phyloP scores from a whole-genome alignment of 2,113 vertebrate species.

The Otus sunia region DNA sequence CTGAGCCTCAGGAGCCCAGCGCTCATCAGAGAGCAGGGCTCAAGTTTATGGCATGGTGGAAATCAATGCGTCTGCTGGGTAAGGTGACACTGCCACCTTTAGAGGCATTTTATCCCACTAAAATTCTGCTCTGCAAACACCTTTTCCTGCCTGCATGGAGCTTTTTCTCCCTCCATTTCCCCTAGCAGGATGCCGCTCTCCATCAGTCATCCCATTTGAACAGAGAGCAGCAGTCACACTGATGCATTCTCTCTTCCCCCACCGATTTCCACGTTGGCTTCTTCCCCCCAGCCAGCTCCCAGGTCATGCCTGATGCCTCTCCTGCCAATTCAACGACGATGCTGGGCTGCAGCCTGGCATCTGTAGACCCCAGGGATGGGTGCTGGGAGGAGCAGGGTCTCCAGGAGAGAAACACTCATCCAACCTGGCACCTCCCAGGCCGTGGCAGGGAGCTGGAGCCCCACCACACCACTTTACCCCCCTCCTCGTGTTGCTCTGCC shows the following conservation, averaged over 20 bases:
- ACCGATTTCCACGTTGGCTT: not conserved
- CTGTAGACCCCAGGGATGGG: not conserved
- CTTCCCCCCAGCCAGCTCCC: not conserved
- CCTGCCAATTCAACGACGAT: fast-evolving
- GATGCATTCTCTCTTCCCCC: not conserved
- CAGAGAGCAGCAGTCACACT: not conserved
- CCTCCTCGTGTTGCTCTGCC: not conserved
- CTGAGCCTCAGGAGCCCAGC: fast-evolving
- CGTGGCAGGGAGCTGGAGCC: not conserved
- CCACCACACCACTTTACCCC: fast-evolving
- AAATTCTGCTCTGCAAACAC: not conserved
- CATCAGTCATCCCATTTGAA: not conserved
- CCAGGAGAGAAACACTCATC: not conserved
- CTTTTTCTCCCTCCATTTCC: not conserved
- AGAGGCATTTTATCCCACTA: not conserved
- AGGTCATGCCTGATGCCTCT: not conserved
- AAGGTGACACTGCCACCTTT: not conserved
- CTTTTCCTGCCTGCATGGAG: not conserved
- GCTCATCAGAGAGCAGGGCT: not conserved
- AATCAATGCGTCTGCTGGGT: not conserved
- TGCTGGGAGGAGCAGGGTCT: not conserved
- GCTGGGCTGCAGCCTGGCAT: not conserved
- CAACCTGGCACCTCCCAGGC: not conserved
- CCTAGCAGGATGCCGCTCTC: not conserved
- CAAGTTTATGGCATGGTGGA: not conserved